A percentile compares a stretch with the other conserved stretches of the same genome.
These are phyloP conservation scores for Chironomus tentans DNA, from an alignment of 2,888 invertebrate genomes.

Conservation along the genomic window DNA sequence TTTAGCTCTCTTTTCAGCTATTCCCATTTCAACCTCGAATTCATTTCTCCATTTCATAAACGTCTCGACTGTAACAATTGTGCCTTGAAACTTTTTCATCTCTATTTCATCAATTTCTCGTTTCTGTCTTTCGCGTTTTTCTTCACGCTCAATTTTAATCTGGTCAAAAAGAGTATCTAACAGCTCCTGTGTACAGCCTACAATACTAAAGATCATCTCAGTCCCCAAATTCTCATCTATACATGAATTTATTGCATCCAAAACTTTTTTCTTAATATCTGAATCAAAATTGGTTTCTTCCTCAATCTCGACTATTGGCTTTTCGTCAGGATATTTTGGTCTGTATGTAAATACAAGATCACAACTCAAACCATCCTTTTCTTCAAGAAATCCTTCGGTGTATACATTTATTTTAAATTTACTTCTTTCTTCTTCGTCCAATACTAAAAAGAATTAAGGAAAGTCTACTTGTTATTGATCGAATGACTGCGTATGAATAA, in stretches of 20 bases:
- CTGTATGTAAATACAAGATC: constrained; percentile 75
- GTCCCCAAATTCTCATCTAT: constrained; percentile 86
- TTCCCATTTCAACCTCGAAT: constrained; percentile 85
- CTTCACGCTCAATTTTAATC: constrained; percentile 60
- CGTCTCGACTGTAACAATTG: constrained; percentile 87
- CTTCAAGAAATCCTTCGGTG: constrained; percentile 66
- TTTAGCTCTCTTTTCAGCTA: constrained; percentile 60
- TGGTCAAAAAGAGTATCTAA: constrained; percentile 77
- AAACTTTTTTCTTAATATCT: constrained; percentile 53
- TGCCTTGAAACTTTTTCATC: constrained; percentile 50
- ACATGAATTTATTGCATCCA: constrained; percentile 59
- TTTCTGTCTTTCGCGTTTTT: constrained; percentile 55
- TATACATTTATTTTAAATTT: constrained; percentile 76
- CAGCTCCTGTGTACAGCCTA: constrained; percentile 89
- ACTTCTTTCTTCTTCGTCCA: constrained; percentile 60
- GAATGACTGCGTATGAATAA: too few species aligned
- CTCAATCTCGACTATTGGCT: constrained; percentile 69
- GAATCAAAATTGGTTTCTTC: constrained; percentile 65
- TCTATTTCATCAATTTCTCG: constrained; percentile 81
- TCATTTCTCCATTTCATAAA: constrained; percentile 89
- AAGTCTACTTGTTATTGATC: too few species aligned
- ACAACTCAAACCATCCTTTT: constrained; percentile 63
- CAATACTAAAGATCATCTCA: constrained; percentile 95
- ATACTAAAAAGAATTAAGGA: too few species aligned
- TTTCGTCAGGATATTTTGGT: constrained; percentile 79